These are phyloP conservation scores for Lampris incognitus DNA, from an alignment of 2,113 vertebrate genomes.

Conservation along the genomic window DNA sequence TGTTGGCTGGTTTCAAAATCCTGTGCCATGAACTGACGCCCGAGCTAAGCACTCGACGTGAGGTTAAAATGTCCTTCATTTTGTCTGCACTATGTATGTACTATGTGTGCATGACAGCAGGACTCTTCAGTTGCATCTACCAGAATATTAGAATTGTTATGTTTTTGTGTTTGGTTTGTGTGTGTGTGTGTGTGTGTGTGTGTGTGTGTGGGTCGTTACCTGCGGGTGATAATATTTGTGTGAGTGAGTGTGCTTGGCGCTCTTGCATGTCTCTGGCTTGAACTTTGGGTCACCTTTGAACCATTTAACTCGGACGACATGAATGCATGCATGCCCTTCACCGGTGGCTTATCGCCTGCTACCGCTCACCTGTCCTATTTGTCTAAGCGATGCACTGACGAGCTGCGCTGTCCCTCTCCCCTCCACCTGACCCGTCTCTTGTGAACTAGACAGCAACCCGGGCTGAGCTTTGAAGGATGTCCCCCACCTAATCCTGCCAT, in stretches of 20 bases:
- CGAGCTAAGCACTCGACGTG: no score
- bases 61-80: no score
- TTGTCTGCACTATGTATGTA: background rate
- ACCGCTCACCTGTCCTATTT: conserved; percentile 62
- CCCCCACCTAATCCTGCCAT: conserved; percentile 44
- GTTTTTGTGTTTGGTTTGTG: background rate
- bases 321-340: conserved; percentile 37
- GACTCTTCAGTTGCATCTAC: background rate
- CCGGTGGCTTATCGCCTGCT: conserved; percentile 63
- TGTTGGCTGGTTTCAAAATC: no score
- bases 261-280: conserved; percentile 53
- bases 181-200: background rate
- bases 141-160: background rate
- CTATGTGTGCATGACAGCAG: background rate
- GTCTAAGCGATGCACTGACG: conserved; percentile 37
- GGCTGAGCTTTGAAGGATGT: conserved; percentile 63
- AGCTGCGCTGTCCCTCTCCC: conserved; percentile 5
- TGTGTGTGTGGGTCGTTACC: background rate
- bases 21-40: no score
- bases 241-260: conserved; percentile 42
- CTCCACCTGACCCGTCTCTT: conserved; percentile 53
- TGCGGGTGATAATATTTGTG: conserved; percentile 10
- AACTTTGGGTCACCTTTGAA: conserved; percentile 67
- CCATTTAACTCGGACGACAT: conserved; percentile 70
- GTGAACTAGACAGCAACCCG: conserved; percentile 48